Conservation (phyloP, 2,888 invertebrate genomes). For the Ennomos quercinarius region DNA sequence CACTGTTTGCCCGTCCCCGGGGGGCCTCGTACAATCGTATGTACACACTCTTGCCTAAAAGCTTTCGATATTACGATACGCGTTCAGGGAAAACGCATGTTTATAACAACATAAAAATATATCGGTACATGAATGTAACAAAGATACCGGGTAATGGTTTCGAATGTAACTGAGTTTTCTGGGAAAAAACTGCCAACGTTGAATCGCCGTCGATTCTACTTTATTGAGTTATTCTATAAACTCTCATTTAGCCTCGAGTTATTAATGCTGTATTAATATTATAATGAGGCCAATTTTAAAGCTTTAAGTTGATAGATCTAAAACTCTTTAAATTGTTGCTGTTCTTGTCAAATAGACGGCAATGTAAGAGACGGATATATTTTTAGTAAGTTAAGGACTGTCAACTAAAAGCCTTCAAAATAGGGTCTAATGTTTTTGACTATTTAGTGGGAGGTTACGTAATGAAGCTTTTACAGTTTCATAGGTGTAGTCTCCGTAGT, state of each 20-base stretch:
- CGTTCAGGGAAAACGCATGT: constrained; percentile 41
- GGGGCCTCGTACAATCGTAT: constrained; percentile 46
- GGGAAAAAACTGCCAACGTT: constrained; percentile 29
- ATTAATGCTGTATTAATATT: not conserved
- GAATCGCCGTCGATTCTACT: constrained; percentile 11
- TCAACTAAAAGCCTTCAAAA: too few species aligned
- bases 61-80: constrained; percentile 44
- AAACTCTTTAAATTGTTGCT: too few species aligned
- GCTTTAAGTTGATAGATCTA: too few species aligned
- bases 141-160: constrained; percentile 37
- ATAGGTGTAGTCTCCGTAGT: too few species aligned
- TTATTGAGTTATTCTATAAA: not conserved
- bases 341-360: too few species aligned
- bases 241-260: not conserved
- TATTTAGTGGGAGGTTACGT: too few species aligned
- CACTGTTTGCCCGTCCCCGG: constrained; percentile 48
- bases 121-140: constrained; percentile 38
- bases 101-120: constrained; percentile 43
- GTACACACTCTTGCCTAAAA: constrained; percentile 44
- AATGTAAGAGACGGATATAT: too few species aligned
- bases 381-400: too few species aligned
- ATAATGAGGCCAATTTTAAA: too few species aligned
- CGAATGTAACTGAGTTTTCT: constrained; percentile 35
- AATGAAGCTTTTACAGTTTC: too few species aligned
- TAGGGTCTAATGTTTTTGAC: too few species aligned